phyloP scores from a whole-genome alignment of 2,888 invertebrate genomes.

The Machimus atricapillus region DNA sequence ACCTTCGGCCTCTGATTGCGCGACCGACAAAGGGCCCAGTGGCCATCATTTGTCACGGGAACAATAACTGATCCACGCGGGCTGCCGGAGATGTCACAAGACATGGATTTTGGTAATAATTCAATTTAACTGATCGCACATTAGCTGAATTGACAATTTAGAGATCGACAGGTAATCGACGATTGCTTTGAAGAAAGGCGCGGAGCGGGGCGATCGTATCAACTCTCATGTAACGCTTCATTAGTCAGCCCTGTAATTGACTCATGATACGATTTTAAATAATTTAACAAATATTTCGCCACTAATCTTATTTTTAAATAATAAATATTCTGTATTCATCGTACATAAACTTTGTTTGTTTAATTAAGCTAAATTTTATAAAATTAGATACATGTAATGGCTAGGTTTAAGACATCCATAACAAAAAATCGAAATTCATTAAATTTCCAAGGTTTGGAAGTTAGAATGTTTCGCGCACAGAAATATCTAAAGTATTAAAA shows the following conservation, averaged over 20 bases:
- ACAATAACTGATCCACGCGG: not conserved
- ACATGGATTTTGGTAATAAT: constrained; percentile 38
- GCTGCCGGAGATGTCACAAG: constrained; percentile 5
- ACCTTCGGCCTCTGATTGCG: not conserved
- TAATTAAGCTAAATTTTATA: too few species aligned
- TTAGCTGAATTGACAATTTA: constrained; percentile 19
- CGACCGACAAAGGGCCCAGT: constrained; percentile 15
- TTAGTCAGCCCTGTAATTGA: not conserved
- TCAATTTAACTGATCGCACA: constrained; percentile 40
- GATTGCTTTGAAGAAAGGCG: not conserved
- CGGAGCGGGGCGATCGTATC: not conserved
- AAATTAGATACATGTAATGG: too few species aligned
- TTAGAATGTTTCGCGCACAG: too few species aligned
- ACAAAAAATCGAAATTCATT: too few species aligned
- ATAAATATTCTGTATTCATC: too few species aligned
- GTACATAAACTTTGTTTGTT: too few species aligned
- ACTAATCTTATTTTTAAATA: not conserved
- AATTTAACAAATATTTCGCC: not conserved
- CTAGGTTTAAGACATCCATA: too few species aligned
- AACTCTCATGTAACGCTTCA: not conserved
- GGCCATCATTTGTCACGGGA: constrained; percentile 22
- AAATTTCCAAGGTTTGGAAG: too few species aligned
- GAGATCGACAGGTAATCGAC: constrained; percentile 26
- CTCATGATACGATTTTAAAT: not conserved
- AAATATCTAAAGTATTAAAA: too few species aligned